Conservation (phyloP, 2,888 invertebrate genomes). For the Actias luna region DNA sequence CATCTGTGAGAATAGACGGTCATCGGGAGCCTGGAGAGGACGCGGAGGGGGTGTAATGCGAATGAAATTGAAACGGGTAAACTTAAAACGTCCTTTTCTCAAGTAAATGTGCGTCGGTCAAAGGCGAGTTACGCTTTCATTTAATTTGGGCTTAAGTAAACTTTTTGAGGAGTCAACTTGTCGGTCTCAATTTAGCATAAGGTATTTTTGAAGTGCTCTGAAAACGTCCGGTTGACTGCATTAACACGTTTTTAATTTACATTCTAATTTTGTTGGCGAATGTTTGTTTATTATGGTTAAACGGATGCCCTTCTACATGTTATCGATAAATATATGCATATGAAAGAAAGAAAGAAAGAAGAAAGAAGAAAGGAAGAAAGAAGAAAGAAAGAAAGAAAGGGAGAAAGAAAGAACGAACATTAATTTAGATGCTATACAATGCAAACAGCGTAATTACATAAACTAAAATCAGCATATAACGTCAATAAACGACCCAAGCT, state of each 20-base stretch:
- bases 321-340: no score
- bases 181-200: conserved; percentile 13
- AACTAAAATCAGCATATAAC: no score
- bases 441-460: no score
- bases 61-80: conserved; percentile 29
- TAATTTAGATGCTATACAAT: no score
- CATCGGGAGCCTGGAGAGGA: not conserved
- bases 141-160: conserved; percentile 29
- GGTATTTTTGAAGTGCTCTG: conserved; percentile 2
- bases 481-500: no score
- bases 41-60: not conserved
- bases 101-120: conserved; percentile 11
- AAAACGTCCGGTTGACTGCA: not conserved
- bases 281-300: not conserved
- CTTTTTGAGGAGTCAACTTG: conserved; percentile 6
- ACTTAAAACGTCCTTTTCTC: conserved; percentile 21
- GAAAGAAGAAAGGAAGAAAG: no score
- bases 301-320: not conserved
- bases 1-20: conserved; percentile 9
- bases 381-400: not conserved
- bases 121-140: conserved; percentile 15
- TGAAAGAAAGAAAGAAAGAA: not conserved
- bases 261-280: not conserved
- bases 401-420: no score
- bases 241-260: not conserved